Evolutionary conservation across 2,797 vertebrate genomes (phyloP).

Genomic region (Enteromius argenteus): DNA sequence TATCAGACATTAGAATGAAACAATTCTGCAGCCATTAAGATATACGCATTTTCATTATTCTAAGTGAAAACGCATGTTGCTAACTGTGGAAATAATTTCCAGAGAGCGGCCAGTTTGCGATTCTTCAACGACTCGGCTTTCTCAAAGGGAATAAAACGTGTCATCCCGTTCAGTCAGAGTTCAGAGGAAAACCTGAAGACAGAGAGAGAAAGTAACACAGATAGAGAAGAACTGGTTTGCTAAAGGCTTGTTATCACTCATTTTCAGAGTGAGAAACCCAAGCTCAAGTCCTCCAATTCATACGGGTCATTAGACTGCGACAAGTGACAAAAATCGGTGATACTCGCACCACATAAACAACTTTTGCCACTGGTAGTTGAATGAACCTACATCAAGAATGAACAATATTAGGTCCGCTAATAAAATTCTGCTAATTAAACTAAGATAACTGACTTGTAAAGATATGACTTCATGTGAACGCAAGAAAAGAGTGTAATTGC

Average conservation of each 20-base stretch:
- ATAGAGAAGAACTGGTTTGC: not conserved
- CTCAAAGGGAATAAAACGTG: not conserved
- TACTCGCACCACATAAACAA: not conserved
- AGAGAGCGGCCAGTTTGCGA: not conserved
- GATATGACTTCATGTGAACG: not conserved
- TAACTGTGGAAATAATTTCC: not conserved
- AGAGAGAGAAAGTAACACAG: not conserved
- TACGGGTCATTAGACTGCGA: not conserved
- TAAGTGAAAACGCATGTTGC: not conserved
- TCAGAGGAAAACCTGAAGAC: not conserved
- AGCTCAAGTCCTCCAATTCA: constrained; percentile 28
- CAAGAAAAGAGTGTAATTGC: not conserved
- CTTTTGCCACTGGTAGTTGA: not conserved
- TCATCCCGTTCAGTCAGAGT: not conserved
- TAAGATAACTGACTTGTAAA: not conserved
- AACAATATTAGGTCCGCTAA: not conserved
- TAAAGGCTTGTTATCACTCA: constrained; percentile 28
- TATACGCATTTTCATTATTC: not conserved
- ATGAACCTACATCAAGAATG: not conserved
- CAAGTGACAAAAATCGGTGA: constrained; percentile 5
- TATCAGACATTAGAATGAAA: not conserved
- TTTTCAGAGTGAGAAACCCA: constrained; percentile 28
- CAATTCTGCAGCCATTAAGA: not conserved
- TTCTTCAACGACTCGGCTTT: not conserved
- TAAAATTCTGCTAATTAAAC: not conserved